Conservation (phyloP, 2,888 invertebrate species). For the Pachydiplax longipennis region DNA sequence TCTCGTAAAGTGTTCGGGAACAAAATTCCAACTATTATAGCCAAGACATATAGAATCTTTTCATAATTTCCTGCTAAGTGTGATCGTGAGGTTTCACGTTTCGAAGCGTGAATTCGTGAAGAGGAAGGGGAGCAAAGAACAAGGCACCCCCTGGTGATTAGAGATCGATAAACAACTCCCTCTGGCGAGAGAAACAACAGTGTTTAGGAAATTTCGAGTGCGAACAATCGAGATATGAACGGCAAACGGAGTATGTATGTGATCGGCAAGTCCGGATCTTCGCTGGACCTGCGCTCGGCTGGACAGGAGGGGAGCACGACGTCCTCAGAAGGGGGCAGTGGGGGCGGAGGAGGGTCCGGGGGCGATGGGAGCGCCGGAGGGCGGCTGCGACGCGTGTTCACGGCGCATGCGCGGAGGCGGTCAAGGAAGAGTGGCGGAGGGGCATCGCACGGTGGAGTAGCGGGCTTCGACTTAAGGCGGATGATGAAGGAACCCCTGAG, state of each 20-base stretch:
- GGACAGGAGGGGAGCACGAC: conserved; percentile 50
- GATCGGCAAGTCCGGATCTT: conserved; percentile 53
- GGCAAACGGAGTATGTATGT: neutral
- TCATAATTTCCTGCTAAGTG: too few relatives aligned
- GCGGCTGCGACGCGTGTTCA: conserved; percentile 57
- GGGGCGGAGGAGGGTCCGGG: neutral
- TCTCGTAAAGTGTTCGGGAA: too few relatives aligned
- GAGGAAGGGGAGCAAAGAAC: too few relatives aligned
- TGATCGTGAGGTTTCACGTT: too few relatives aligned
- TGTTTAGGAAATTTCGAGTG: too few relatives aligned
- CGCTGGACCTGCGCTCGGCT: conserved; percentile 52
- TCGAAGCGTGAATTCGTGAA: too few relatives aligned
- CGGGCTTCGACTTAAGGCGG: conserved; percentile 56
- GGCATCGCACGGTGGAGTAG: conserved; percentile 49
- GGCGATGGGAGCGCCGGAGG: conserved; percentile 50
- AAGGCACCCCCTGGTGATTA: too few relatives aligned
- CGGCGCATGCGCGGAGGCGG: conserved; percentile 55
- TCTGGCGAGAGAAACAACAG: too few relatives aligned
- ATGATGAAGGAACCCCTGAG: conserved; percentile 59
- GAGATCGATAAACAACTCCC: too few relatives aligned
- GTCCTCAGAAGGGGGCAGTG: conserved; percentile 49
- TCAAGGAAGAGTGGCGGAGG: conserved; percentile 52
- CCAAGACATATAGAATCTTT: too few relatives aligned
- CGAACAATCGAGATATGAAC: too few relatives aligned
- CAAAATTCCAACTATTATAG: too few relatives aligned